Base-by-base conservation (phyloP, 2,797 vertebrate species). In the Tachyglossus aculeatus region DNA sequence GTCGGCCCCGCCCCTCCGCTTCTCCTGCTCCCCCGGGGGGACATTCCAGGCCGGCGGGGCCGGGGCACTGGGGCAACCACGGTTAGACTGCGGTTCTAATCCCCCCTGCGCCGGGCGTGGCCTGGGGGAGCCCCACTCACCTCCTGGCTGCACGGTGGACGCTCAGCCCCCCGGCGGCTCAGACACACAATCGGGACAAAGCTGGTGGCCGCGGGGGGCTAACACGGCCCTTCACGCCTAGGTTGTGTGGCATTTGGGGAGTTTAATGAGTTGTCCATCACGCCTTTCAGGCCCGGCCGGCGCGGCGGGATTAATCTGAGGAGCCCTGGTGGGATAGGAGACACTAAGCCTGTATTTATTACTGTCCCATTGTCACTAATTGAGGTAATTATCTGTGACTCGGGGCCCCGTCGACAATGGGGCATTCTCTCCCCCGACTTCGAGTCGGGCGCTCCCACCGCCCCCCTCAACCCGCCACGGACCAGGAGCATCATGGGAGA, bases 261-360 rank as follows among this genome's bases (percentile, higher is more conserved):
- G 94, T 97, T 98, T 98, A 99, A 99, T 99, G 98, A 98, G 98
- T 99, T 98, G 97, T 98, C 97, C 95, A 96, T 98, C 97, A 98
- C 88, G 92, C 95, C 94, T 96, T 97, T 96, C 94, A 96, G 94
- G 95, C 93, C 94, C 91, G 93, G 94, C 93, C 96, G 95, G 95
- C 91, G 93, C 90, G 94, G 87, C 91, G 90, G 93, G 92, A 94
- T 94, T 94, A 94, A 94, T 94, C 95, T 94, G 94, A 90, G 95
- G 95, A 95, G 95, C 95, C 95, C 95, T 97, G 97, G 96, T 96
- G 95, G 96, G 97, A 95, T 95, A 96, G 96, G 95, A 99, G 97
- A 98, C 96, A 96, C 96, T 99, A 99, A 99, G 97, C 98, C 98
- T 94, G 96, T 97, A 98, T 98, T 98, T 99, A 99, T 99, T 99